Conservation (phyloP, 2,797 vertebrate genomes). For the Parambassis ranga region DNA sequence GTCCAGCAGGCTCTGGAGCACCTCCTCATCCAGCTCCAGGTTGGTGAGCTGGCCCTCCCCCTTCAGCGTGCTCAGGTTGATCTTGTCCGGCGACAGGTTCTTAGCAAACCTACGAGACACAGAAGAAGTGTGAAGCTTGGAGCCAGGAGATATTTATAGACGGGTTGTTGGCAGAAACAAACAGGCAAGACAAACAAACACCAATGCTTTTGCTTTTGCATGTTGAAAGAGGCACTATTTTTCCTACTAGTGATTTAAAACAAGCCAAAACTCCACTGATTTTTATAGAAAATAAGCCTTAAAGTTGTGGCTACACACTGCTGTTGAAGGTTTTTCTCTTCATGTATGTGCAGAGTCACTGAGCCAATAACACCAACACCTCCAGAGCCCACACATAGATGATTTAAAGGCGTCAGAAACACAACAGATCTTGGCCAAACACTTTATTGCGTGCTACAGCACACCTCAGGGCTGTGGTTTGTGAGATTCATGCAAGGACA, state of each 20-base stretch:
- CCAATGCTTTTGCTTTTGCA: not conserved
- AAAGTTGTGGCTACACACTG: not conserved
- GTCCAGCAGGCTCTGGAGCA: constrained; percentile 97
- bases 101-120: constrained; percentile 88
- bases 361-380: too few species aligned
- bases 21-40: constrained; percentile 97
- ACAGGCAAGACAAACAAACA: not conserved
- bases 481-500: too few species aligned
- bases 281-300: not conserved
- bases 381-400: not conserved
- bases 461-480: too few species aligned
- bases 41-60: constrained; percentile 97
- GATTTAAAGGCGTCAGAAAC: constrained; percentile 56
- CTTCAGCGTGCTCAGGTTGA: constrained; percentile 97
- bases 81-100: constrained; percentile 98
- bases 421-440: not conserved
- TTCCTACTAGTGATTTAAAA: too few species aligned
- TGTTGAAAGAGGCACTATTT: not conserved
- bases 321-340: not conserved
- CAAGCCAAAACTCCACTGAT: too few species aligned
- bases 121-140: constrained; percentile 10
- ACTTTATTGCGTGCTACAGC: too few species aligned
- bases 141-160: constrained; percentile 25
- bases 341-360: not conserved
- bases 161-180: constrained; percentile 78